Conservation (phyloP, 2,797 vertebrate species). For the Zalophus californianus region DNA sequence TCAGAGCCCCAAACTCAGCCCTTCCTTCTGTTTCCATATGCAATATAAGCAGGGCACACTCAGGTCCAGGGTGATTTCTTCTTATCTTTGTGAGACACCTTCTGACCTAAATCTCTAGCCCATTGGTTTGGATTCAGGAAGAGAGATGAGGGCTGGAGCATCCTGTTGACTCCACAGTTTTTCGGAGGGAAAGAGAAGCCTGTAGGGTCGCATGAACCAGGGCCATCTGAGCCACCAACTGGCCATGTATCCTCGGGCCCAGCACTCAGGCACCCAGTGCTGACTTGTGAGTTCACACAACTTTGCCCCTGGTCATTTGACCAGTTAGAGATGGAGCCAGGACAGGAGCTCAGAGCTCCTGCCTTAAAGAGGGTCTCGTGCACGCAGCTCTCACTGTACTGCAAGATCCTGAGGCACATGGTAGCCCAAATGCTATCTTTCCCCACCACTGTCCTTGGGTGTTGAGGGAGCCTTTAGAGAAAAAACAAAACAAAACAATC, state of each 20-base stretch:
- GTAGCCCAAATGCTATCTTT: background rate
- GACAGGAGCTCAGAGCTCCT: background rate
- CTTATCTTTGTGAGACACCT: background rate
- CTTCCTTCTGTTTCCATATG: conserved; percentile 24
- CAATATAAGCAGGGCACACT: background rate
- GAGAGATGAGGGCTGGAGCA: background rate
- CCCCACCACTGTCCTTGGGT: background rate
- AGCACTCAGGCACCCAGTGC: background rate
- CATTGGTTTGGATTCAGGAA: background rate
- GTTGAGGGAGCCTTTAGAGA: background rate
- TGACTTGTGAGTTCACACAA: background rate
- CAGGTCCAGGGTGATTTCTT: conserved; percentile 1
- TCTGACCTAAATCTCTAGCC: background rate
- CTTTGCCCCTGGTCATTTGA: background rate
- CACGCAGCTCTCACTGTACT: background rate
- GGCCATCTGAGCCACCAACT: background rate
- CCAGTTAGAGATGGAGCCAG: background rate
- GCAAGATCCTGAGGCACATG: background rate
- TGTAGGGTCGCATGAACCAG: background rate
- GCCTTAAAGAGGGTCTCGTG: background rate
- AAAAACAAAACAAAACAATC: background rate
- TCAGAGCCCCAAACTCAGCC: background rate
- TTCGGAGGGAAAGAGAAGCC: background rate
- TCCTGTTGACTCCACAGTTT: background rate
- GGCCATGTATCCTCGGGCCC: too few relatives aligned